Base-by-base conservation (phyloP, 2,797 vertebrate species). In the Danio aesculapii region DNA sequence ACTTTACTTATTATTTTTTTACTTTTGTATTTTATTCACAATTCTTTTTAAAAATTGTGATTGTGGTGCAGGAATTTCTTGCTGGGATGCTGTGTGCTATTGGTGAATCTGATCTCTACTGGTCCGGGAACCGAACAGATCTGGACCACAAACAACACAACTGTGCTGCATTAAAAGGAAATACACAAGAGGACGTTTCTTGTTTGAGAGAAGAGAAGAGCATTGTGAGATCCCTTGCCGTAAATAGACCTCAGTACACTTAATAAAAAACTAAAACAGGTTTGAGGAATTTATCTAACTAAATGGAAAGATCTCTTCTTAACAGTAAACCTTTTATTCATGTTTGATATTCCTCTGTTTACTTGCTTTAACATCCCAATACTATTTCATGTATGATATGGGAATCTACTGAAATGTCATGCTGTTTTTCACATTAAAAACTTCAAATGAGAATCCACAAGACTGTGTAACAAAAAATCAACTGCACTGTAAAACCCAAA, bases 201-300 rank as follows among this genome's bases (percentile, higher is more conserved):
- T 78, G 76, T 30, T 58, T 7, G 6, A 78, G 64, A n/a, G 19
- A 68, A 8, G 64, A 78, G 76, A 78, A 6, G 21, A 78, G 76
- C 21, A 78, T 78, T 78, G 76, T 61, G 76, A 78, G 66, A 78
- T 78, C 55, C 55, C 55, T 17, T 78, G 76, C 53, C 52, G 13
- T 46, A 14, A 55, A 46, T 58, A 77, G 53, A 30, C 39, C 19
- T 59, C 30, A 30, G 30, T 30, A 30, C 30, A 30, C 30, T 30
- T 30, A 30, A 30, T 1, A 30, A 30, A 30, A 30, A 30, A n/a
- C n/a, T n/a, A 30, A 30, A 30, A 30, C 1, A 30, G 1, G n/a
- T n/a, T n/a, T n/a, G n/a, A n/a, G 3, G 30, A 30, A 30, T 30
- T 30, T 30, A 30, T 30, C 3, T 30, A 30, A 30, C 30, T 30